These are phyloP conservation scores for Agelastica alni DNA, from an alignment of 2,888 invertebrate genomes.

Conservation along the genomic window DNA sequence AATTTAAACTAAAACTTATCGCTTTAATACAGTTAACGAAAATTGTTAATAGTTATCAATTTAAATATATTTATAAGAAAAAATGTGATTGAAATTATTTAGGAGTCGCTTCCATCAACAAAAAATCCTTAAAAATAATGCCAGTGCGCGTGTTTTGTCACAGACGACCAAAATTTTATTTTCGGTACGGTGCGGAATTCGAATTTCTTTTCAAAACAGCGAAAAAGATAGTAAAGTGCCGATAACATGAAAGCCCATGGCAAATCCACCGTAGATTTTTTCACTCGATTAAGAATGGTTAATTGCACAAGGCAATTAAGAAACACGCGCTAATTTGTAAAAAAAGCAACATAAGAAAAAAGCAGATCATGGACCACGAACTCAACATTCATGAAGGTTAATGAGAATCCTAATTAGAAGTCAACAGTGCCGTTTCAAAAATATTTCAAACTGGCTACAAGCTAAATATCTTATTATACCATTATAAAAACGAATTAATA, in stretches of 20 bases:
- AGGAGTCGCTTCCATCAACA: too few species aligned
- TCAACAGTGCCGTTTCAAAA: constrained; percentile 1
- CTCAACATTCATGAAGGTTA: constrained; percentile 31
- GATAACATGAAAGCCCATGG: constrained; percentile 4
- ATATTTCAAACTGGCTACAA: too few species aligned
- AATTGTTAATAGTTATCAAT: too few species aligned
- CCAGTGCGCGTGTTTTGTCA: too few species aligned
- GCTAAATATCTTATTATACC: too few species aligned
- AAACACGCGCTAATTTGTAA: constrained; percentile 19
- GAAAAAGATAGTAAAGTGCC: neutral
- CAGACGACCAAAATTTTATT: neutral
- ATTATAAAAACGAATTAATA: too few species aligned
- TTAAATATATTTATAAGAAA: too few species aligned
- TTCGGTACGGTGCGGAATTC: neutral
- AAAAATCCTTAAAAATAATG: too few species aligned
- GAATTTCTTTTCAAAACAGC: neutral
- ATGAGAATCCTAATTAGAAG: constrained; percentile 34
- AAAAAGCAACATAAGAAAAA: constrained; percentile 11
- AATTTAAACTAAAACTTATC: too few species aligned
- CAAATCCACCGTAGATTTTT: constrained; percentile 13
- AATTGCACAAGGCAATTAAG: constrained; percentile 20
- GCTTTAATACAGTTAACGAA: too few species aligned
- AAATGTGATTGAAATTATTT: too few species aligned
- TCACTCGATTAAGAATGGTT: constrained; percentile 17
- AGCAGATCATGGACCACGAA: constrained; percentile 29